Evolutionary conservation across 1,140 invertebrate species (phyloP).

Genomic region (Venustaconcha ellipsiformis): DNA sequence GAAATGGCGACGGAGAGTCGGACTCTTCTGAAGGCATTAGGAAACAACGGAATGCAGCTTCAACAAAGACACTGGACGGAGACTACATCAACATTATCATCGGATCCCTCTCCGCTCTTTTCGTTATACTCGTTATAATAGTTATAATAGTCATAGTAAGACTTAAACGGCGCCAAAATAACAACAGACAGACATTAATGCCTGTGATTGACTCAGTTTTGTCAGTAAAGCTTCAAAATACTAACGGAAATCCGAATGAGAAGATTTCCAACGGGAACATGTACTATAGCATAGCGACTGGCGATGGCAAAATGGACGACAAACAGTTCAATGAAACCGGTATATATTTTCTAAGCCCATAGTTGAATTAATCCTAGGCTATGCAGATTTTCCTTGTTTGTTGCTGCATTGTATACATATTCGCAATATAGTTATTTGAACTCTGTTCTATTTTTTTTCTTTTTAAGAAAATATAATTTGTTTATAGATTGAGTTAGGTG

Average conservation of each 20-base stretch:
- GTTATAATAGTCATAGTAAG: conserved; percentile 82
- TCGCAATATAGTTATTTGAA: too few relatives aligned
- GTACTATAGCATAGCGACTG: conserved; percentile 72
- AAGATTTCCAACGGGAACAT: conserved; percentile 72
- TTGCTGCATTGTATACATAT: too few relatives aligned
- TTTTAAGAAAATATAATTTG: too few relatives aligned
- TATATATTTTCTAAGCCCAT: background rate
- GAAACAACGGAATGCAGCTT: too few relatives aligned
- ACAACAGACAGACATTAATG: conserved; percentile 72
- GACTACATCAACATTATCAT: conserved; percentile 85
- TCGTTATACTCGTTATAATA: conserved; percentile 79
- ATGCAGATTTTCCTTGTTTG: too few relatives aligned
- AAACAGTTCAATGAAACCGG: conserved; percentile 56
- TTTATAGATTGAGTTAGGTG: too few relatives aligned
- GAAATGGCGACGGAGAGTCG: too few relatives aligned
- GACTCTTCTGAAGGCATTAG: too few relatives aligned
- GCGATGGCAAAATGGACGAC: conserved; percentile 67
- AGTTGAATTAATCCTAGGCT: too few relatives aligned
- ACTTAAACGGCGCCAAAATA: conserved; percentile 79
- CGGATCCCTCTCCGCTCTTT: conserved; percentile 81
- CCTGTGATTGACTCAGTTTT: conserved; percentile 61
- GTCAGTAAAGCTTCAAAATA: conserved; percentile 62
- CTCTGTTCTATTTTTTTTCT: too few relatives aligned
- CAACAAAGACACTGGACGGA: conserved; percentile 64
- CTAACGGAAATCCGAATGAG: conserved; percentile 60